Evolutionary conservation across 35 echinoderm and acorn worm genomes (phyloP).

Genomic region (Apostichopus californicus): DNA sequence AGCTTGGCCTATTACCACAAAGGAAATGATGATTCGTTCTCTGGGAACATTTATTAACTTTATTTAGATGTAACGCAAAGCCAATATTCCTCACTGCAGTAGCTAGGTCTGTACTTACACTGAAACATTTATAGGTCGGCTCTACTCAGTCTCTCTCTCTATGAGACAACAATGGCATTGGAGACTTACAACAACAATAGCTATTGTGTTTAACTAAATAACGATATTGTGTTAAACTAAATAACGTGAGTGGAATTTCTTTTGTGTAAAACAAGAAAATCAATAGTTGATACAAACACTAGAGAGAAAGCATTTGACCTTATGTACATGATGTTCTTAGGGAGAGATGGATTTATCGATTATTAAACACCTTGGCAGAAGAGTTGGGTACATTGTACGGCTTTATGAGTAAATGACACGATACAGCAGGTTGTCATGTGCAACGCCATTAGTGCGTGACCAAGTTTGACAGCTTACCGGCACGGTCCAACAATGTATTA

Average conservation of each 20-base stretch:
- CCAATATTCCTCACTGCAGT: no score
- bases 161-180: background rate
- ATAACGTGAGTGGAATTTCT: background rate
- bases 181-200: background rate
- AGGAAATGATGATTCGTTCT: no score
- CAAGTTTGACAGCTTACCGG: background rate
- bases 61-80: no score
- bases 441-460: background rate
- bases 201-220: background rate
- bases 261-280: background rate
- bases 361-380: background rate
- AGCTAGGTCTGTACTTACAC: no score
- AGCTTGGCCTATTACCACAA: no score
- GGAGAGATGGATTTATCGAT: background rate
- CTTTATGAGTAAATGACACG: background rate
- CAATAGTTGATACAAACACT: background rate
- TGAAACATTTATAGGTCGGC: no score
- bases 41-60: no score
- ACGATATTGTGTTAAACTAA: background rate
- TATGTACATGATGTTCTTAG: background rate
- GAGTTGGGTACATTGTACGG: background rate
- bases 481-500: no score
- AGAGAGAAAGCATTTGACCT: background rate
- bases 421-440: conserved; percentile 26
- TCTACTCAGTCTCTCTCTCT: background rate